Conservation (phyloP, 2,113 vertebrate genomes). For the Anguilla japonica region DNA sequence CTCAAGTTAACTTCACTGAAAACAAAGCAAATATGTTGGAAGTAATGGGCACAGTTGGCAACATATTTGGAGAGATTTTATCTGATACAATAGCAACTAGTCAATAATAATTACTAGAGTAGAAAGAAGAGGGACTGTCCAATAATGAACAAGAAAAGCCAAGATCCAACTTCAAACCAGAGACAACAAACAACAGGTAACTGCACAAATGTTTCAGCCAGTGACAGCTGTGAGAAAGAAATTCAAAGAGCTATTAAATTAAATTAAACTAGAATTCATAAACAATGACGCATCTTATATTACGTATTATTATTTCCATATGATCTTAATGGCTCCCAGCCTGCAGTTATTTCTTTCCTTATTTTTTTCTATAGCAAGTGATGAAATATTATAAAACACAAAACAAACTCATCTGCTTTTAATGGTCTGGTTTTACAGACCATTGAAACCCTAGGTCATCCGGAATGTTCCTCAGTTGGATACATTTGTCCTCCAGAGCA, state of each 20-base stretch:
- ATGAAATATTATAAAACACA: neutral
- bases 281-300: neutral
- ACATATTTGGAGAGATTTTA: conserved; percentile 62
- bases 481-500: conserved; percentile 51
- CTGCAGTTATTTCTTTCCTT: neutral
- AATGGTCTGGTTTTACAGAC: too few relatives aligned
- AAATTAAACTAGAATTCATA: too few relatives aligned
- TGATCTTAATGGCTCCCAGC: neutral
- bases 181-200: neutral
- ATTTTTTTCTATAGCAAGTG: neutral
- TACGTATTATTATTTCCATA: neutral
- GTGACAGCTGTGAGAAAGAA: conserved; percentile 19
- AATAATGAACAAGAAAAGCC: conserved; percentile 56
- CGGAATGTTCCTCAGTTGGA: conserved; percentile 46
- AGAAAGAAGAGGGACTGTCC: neutral
- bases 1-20: neutral
- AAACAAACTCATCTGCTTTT: too few relatives aligned
- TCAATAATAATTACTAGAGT: too few relatives aligned
- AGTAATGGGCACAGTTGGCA: conserved; percentile 50
- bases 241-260: too few relatives aligned
- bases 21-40: conserved; percentile 51
- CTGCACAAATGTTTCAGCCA: neutral
- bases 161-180: conserved; percentile 46
- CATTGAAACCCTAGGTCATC: conserved; percentile 4
- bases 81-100: too few relatives aligned